Evolutionary conservation across 2,888 invertebrate species (phyloP), one percentile per base, ranked within the genome.

Genomic region (Archips crataeganus): DNA sequence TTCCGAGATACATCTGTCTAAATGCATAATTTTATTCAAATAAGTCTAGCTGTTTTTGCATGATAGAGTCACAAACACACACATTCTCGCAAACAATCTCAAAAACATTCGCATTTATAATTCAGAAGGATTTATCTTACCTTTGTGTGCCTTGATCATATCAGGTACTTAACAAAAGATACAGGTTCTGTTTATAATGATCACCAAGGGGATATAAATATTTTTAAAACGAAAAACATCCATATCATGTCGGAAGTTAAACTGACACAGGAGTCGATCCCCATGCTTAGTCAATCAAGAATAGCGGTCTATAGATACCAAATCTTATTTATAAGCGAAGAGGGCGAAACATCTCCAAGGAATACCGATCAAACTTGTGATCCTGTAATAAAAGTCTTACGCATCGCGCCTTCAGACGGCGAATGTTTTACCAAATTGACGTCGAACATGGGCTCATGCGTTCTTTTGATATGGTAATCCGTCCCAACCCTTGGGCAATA

Each of bases 401-500:
- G 82, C 81, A 79, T 81, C 77, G 79, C 82, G 84, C 84, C 82
- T 86, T 85, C 86, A 78, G 76, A 83, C 84, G 82, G 80, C 81
- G 81, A 90, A 90, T 90, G 88, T 88, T 90, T 90, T 85, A 88
- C 87, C 81, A 91, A 91, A 90, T 91, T 91, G 90, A 88, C 85
- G 88, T 84, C 79, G 87, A 87, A 86, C 89, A 88, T 85, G 87
- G 88, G 89, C 89, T 90, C 88, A 88, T 86, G 85, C 86, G 87
- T 89, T 89, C 92, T 91, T 90, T 93, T 93, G 93, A 93, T 92
- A 93, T 93, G 93, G 90, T 93, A 93, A 93, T 93, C 86, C 86
- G 81, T 79, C 81, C 85, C 81, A 83, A 84, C 87, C 90, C 87
- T 86, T 81, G 79, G 85, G 89, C 86, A 85, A 90, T 90, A 90